Evolutionary conservation across 2,888 invertebrate species (phyloP).

Genomic region (Ophioninae sp.): DNA sequence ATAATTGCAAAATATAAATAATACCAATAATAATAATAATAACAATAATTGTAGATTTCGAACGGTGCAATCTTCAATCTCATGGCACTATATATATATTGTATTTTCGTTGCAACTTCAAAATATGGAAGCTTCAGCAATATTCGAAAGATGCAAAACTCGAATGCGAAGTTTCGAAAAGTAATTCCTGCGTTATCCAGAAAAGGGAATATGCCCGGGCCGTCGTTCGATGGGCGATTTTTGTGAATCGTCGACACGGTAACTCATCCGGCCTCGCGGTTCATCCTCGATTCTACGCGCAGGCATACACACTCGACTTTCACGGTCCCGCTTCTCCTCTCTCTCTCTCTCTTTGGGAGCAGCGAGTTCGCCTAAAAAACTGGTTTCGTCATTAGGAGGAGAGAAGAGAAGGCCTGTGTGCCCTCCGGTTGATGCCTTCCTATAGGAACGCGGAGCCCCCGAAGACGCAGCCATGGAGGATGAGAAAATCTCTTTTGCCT

Average conservation of each 20-base stretch:
- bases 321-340: conserved; percentile 54
- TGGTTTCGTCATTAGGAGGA: conserved; percentile 73
- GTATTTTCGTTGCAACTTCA: too few relatives aligned
- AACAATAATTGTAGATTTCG: too few relatives aligned
- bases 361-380: conserved; percentile 68
- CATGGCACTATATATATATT: too few relatives aligned
- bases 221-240: not conserved
- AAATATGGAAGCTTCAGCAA: too few relatives aligned
- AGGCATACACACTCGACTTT: conserved; percentile 46
- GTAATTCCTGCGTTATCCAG: not conserved
- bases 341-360: conserved; percentile 33
- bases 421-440: conserved; percentile 9
- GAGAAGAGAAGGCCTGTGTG: conserved; percentile 31
- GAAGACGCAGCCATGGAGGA: conserved; percentile 8
- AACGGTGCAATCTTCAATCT: too few relatives aligned
- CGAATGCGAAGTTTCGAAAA: too few relatives aligned
- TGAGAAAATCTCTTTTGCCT: conserved; percentile 39
- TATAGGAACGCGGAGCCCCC: not conserved
- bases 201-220: not conserved
- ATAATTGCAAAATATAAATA: too few relatives aligned
- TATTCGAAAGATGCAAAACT: too few relatives aligned
- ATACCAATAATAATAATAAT: too few relatives aligned
- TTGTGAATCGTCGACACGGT: conserved; percentile 1
- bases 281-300: conserved; percentile 35
- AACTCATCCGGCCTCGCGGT: conserved; percentile 1